A percentile compares a stretch with the other conserved stretches of the same genome.
These are phyloP conservation scores for Chironomus tepperi DNA, from an alignment of 1,140 invertebrate genomes.

Conservation along the genomic window DNA sequence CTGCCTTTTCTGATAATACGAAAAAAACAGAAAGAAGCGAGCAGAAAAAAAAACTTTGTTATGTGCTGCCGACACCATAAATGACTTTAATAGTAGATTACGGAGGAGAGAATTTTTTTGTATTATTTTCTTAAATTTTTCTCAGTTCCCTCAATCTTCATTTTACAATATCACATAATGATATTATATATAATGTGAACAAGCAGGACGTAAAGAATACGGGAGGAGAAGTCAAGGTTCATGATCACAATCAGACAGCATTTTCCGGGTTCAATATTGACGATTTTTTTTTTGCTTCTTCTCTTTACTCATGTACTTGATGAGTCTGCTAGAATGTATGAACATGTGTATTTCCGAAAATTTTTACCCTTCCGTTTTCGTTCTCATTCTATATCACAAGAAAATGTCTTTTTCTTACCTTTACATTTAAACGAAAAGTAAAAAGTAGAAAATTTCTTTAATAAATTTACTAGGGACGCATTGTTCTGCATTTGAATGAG, in stretches of 20 bases:
- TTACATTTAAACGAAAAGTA: no score
- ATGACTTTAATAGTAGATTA: slow-evolving; percentile 9
- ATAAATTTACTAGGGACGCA: no score
- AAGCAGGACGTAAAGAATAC: no score
- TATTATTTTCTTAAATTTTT: not conserved
- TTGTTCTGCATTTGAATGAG: no score
- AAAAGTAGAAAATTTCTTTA: no score
- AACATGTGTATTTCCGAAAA: slow-evolving; percentile 3
- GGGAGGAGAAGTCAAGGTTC: not conserved
- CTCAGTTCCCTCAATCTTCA: no score
- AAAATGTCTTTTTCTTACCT: no score
- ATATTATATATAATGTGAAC: no score
- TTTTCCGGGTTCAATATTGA: not conserved
- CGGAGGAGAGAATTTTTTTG: not conserved
- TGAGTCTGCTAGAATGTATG: not conserved
- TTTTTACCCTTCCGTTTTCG: not conserved
- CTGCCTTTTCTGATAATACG: not conserved
- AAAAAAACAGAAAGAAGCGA: not conserved
- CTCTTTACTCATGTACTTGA: no score
- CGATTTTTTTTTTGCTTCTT: not conserved
- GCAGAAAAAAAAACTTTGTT: no score
- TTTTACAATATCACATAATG: no score
- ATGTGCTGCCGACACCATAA: not conserved
- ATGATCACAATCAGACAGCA: slow-evolving; percentile 7
- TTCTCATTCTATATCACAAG: no score